phyloP scores from a whole-genome alignment of 30 jellyfish, hydroid and myxozoan species.

The Chironex yamaguchii region DNA sequence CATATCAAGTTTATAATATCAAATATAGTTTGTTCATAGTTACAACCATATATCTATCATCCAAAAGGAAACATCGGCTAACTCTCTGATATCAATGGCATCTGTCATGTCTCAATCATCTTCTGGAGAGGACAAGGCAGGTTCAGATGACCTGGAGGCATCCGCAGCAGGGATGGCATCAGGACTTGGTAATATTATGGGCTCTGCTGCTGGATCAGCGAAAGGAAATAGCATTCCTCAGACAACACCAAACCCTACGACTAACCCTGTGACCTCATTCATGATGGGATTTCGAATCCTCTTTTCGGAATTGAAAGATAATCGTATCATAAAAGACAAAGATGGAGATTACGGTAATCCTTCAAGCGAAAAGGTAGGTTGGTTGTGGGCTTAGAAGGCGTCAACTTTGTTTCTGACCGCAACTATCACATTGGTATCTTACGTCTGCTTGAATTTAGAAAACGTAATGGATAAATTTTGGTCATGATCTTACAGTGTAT shows the following conservation, averaged over 20 bases:
- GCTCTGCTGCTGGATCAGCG: constrained; percentile 6
- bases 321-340: background rate
- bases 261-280: background rate
- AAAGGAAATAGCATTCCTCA: background rate
- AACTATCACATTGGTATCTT: too few relatives aligned
- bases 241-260: background rate
- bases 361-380: too few relatives aligned
- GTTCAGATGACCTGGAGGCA: background rate
- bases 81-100: background rate
- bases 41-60: too few relatives aligned
- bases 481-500: too few relatives aligned
- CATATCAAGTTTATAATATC: too few relatives aligned
- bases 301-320: background rate
- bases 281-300: background rate
- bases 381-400: too few relatives aligned
- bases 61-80: background rate
- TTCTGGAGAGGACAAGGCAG: background rate
- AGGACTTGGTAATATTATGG: background rate
- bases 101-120: background rate
- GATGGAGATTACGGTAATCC: background rate
- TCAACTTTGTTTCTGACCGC: too few relatives aligned
- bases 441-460: too few relatives aligned
- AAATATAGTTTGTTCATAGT: too few relatives aligned
- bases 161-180: background rate
- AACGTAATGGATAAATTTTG: background rate